Percentiles rank a stretch among this genome's conserved stretches.
Evolutionary conservation across 1,140 invertebrate species (phyloP).

Genomic region (Bombus pascuorum): DNA sequence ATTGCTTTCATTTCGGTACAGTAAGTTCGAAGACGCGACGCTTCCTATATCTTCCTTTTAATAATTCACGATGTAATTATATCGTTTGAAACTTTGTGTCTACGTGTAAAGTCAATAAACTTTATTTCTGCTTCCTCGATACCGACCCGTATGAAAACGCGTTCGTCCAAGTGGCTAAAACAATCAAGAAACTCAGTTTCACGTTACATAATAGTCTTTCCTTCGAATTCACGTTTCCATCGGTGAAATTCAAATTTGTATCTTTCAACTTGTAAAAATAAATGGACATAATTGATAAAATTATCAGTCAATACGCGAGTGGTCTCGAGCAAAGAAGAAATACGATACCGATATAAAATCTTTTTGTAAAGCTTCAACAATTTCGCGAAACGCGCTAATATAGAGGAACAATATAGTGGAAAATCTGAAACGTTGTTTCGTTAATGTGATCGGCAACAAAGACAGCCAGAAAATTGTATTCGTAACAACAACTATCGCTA

Average conservation of each 20-base stretch:
- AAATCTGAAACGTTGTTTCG: background rate
- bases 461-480: conserved; percentile 14
- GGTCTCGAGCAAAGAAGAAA: background rate
- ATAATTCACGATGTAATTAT: background rate
- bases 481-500: background rate
- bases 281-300: background rate
- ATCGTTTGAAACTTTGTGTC: background rate
- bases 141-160: background rate
- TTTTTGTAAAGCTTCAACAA: conserved; percentile 8
- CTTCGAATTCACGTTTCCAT: background rate
- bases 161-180: background rate
- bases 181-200: background rate
- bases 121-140: background rate
- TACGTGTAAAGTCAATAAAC: background rate
- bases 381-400: conserved; percentile 3
- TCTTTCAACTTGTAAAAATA: background rate
- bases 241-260: background rate
- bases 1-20: background rate
- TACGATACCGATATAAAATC: conserved; percentile 1
- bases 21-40: background rate
- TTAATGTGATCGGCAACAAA: conserved; percentile 10
- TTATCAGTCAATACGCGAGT: background rate
- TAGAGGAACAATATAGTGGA: background rate
- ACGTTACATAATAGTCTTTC: background rate
- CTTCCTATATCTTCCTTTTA: background rate